These are phyloP conservation scores for Rhingia rostrata DNA, from an alignment of 2,888 invertebrate species.

Conservation along the genomic window DNA sequence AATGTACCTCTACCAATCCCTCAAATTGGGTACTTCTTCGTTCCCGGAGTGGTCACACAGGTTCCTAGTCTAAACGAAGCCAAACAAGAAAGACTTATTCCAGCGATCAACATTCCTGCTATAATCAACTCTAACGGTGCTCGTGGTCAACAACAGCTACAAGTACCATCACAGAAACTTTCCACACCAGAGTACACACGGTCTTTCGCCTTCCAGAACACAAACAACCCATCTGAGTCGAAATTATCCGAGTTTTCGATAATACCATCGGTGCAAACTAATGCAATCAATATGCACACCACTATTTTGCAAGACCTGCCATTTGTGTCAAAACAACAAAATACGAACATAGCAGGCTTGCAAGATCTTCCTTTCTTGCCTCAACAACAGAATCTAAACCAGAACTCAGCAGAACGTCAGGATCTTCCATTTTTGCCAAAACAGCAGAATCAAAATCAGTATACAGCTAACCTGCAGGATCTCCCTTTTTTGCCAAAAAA, in stretches of 20 bases:
- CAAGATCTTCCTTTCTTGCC: too few species aligned
- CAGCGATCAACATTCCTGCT: constrained; percentile 13
- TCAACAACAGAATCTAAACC: too few species aligned
- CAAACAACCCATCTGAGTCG: background rate
- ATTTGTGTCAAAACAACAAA: too few species aligned
- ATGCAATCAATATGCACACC: background rate
- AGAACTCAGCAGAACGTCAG: too few species aligned
- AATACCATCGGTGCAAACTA: constrained; percentile 39
- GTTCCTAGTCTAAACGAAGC: constrained; percentile 14
- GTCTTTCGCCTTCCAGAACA: constrained; percentile 6
- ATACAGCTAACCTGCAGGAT: background rate
- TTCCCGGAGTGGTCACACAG: constrained; percentile 37
- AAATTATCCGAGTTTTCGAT: constrained; percentile 4
- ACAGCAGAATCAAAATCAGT: background rate
- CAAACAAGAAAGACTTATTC: background rate
- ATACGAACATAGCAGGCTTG: too few species aligned
- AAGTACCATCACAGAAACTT: constrained; percentile 1
- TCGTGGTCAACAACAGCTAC: background rate
- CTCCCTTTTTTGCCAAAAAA: background rate
- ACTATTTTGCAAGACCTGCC: too few species aligned
- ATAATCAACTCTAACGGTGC: background rate
- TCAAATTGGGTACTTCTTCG: constrained; percentile 57
- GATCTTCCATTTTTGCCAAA: background rate
- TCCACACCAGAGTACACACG: background rate
- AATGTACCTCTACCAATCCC: constrained; percentile 59